Evolutionary conservation across 2,888 invertebrate genomes (phyloP).

Genomic region (Beris morrisii): DNA sequence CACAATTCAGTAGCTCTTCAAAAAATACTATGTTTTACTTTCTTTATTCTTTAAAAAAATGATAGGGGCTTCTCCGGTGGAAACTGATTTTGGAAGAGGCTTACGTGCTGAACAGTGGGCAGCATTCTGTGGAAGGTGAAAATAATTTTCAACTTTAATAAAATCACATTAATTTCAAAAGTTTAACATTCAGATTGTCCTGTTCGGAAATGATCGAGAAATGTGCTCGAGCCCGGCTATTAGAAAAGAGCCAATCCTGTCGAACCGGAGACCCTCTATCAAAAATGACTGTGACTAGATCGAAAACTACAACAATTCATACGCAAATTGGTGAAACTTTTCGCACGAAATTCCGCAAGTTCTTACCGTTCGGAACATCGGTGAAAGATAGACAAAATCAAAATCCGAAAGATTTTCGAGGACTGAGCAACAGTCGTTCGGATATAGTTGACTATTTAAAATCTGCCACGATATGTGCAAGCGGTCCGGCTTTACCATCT

Average conservation of each 20-base stretch:
- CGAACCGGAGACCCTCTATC: not conserved
- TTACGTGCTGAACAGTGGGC: slow-evolving; percentile 77
- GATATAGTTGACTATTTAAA: slow-evolving; percentile 40
- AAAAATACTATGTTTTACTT: slow-evolving; percentile 35
- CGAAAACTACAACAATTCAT: slow-evolving; percentile 35
- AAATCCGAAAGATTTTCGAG: slow-evolving; percentile 7
- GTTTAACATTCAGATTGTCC: slow-evolving; percentile 53
- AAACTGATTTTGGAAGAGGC: slow-evolving; percentile 68
- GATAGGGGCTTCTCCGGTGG: slow-evolving; percentile 68
- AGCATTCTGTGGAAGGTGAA: slow-evolving; percentile 65
- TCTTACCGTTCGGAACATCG: slow-evolving; percentile 38
- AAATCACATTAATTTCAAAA: slow-evolving; percentile 1
- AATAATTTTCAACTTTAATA: not conserved
- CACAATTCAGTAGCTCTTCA: slow-evolving; percentile 6
- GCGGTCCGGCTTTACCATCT: slow-evolving; percentile 35
- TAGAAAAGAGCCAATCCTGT: slow-evolving; percentile 58
- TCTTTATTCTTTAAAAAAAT: slow-evolving; percentile 26
- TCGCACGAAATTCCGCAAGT: slow-evolving; percentile 40
- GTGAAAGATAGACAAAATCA: slow-evolving; percentile 35
- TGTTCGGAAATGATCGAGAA: slow-evolving; percentile 73
- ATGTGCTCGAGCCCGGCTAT: slow-evolving; percentile 61
- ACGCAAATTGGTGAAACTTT: slow-evolving; percentile 34
- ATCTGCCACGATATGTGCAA: slow-evolving; percentile 38
- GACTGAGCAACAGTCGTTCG: slow-evolving; percentile 22
- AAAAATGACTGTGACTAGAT: slow-evolving; percentile 32